Evolutionary conservation across 2,888 invertebrate genomes (phyloP).

Genomic region (Pinctada fucata): DNA sequence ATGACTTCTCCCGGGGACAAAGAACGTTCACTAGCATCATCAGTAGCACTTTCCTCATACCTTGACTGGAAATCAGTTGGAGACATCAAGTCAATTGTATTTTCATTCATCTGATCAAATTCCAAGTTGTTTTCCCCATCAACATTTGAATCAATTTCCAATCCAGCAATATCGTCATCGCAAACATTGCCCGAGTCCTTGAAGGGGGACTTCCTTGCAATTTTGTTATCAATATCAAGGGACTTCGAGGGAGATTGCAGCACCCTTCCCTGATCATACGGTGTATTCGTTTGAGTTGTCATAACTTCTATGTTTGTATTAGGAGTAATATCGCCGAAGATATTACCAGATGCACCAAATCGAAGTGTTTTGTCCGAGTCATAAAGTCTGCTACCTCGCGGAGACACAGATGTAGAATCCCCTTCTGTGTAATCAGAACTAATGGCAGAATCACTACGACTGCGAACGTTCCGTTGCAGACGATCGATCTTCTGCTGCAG

Average conservation of each 20-base stretch:
- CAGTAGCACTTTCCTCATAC: background rate
- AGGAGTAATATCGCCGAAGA: background rate
- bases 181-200: constrained; percentile 63
- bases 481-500: constrained; percentile 58
- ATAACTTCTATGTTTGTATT: constrained; percentile 26
- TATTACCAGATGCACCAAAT: constrained; percentile 25
- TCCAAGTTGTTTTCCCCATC: background rate
- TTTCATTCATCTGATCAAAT: background rate
- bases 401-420: constrained; percentile 62
- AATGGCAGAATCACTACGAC: constrained; percentile 71
- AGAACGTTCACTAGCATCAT: constrained; percentile 22
- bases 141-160: background rate
- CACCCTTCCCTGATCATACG: constrained; percentile 19
- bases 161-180: constrained; percentile 44
- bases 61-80: background rate
- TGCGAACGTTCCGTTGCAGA: constrained; percentile 55
- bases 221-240: constrained; percentile 45
- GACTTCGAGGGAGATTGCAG: constrained; percentile 36
- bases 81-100: background rate
- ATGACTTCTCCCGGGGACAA: constrained; percentile 46
- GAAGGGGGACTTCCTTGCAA: constrained; percentile 46
- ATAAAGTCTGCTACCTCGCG: constrained; percentile 53
- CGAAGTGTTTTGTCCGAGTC: constrained; percentile 47
- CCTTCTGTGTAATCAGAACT: constrained; percentile 72
- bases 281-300: constrained; percentile 26